Percentiles rank a stretch among this genome's conserved stretches.
Evolutionary conservation across 2,113 vertebrate species (phyloP).

Genomic region (Lucifuga dentata): DNA sequence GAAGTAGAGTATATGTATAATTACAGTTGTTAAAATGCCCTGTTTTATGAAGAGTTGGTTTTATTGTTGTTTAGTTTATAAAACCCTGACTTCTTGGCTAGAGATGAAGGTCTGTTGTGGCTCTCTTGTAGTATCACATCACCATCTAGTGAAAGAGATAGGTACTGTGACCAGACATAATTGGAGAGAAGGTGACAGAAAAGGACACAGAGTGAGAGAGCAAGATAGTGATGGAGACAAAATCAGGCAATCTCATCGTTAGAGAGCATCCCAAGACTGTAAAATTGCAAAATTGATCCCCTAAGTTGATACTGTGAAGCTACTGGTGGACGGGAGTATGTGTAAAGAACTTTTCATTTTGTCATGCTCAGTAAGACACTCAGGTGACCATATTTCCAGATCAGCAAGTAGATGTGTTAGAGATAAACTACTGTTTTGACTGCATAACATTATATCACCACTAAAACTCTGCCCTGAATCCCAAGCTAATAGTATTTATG

Average conservation of each 20-base stretch:
- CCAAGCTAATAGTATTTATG: too few relatives aligned
- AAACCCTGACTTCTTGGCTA: constrained; percentile 5
- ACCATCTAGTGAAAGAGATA: constrained; percentile 72
- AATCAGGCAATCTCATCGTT: not conserved
- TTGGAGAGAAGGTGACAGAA: not conserved
- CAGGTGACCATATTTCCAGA: too few relatives aligned
- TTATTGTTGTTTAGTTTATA: constrained; percentile 24
- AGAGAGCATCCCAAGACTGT: not conserved
- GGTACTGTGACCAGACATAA: constrained; percentile 14
- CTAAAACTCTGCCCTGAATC: too few relatives aligned
- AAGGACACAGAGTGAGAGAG: not conserved
- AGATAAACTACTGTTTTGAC: too few relatives aligned
- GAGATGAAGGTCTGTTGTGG: constrained; percentile 21
- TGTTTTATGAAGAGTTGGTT: constrained; percentile 32
- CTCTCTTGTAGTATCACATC: constrained; percentile 57
- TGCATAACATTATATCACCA: too few relatives aligned
- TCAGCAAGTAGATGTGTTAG: too few relatives aligned
- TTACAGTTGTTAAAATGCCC: constrained; percentile 40
- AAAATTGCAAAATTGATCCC: not conserved
- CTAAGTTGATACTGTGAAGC: too few relatives aligned
- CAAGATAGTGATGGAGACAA: not conserved
- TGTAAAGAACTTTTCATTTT: too few relatives aligned
- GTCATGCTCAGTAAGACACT: too few relatives aligned
- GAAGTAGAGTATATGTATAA: constrained; percentile 29
- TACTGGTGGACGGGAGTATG: too few relatives aligned